Evolutionary conservation across 2,113 vertebrate genomes (phyloP), one percentile per base, ranked within the genome.

Genomic region (Carassius auratus): DNA sequence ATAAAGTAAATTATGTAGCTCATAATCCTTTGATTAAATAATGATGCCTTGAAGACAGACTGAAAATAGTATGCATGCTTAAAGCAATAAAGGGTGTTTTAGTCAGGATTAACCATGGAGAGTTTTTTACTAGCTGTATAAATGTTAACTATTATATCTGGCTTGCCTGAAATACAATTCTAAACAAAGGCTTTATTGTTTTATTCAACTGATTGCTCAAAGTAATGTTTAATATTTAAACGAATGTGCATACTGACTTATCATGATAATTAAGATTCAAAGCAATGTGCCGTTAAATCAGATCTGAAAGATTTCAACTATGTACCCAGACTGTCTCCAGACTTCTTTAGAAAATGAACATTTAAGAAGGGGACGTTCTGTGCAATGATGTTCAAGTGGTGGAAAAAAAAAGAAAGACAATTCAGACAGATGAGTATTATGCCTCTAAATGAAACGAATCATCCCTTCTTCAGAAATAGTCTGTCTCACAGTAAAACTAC

Each of bases 371-470:
- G 10, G 61, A 80, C 59, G 4, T 80, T 42, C 38, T 64, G 38
- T 80, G 38, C 50, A 38, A 36, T 14, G 19, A 55, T 21, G 33
- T 59, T 23, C 30, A 59, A 52, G 38, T 66, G 2, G 15, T 26
- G 14, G 30, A 30, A 14, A 9, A 8, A 26, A 30, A 26, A 50
- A 13, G 45, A 8, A 42, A 42, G 38, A 8, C 21, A 86, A 66
- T 68, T 66, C 38, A 15, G 42, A 45, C 9, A 42, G n/a, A 64
- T 42, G 66, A 84, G 52, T 38, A 79, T 79, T 73, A 71, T 55
- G 33, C 19, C 62, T 36, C 45, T 38, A 64, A 87, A 78, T 87
- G 23, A 84, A 62, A 84, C 81, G 82, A 87, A 76, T 87, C 68
- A 85, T 84, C 62, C 5, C 21, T 84, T 81, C 45, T 23, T 64